Conservation (phyloP, 2,797 vertebrate genomes). For the Neomorphus geoffroyi region DNA sequence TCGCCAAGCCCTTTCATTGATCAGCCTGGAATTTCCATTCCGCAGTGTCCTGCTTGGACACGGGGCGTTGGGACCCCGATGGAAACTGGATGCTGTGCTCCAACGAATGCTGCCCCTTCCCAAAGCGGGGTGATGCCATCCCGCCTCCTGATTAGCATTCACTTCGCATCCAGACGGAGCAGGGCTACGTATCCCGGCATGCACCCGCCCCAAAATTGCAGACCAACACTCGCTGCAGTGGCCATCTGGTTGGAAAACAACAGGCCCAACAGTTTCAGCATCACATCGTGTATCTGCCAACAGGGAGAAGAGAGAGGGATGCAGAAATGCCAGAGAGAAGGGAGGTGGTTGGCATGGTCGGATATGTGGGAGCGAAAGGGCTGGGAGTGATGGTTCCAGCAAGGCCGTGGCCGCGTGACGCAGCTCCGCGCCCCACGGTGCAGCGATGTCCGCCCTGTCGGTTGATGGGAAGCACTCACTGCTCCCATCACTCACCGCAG, state of each 20-base stretch:
- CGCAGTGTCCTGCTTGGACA: fast-evolving
- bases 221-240: not conserved
- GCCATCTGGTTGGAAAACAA: slow-evolving; percentile 31
- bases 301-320: not conserved
- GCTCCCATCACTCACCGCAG: not conserved
- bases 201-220: not conserved
- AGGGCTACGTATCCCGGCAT: not conserved
- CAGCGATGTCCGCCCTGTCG: too few relatives aligned
- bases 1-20: not conserved
- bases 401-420: not conserved
- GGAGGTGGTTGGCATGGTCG: not conserved
- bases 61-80: fast-evolving
- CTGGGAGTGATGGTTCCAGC: fast-evolving
- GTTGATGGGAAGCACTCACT: not conserved
- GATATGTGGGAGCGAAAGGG: not conserved
- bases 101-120: not conserved
- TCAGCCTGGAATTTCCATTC: not conserved
- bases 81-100: fast-evolving
- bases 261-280: not conserved
- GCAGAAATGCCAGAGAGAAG: not conserved
- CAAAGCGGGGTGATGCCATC: not conserved
- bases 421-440: too few relatives aligned
- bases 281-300: not conserved
- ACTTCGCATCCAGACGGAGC: not conserved
- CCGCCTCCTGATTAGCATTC: not conserved